Evolutionary conservation across 1,140 invertebrate species (phyloP), one percentile per base, ranked within the genome.

Genomic region (Meloidogyne exigua): DNA sequence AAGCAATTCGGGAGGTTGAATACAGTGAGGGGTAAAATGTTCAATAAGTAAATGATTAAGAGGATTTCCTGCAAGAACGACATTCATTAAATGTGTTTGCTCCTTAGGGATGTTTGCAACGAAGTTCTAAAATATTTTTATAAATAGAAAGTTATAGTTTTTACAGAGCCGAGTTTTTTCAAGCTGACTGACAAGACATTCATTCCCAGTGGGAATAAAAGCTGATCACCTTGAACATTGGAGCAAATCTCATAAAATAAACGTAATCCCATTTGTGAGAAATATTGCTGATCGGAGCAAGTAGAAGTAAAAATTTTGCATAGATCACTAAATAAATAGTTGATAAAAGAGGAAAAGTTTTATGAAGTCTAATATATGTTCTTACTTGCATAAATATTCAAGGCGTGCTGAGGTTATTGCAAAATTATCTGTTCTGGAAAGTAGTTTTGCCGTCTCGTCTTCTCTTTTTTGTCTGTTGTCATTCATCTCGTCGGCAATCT

Each of bases 1-100:
- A 66, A 79, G 78, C 67, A 71, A 44, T 26, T 69, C 75, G 25
- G 68, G 64, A 7, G 72, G 72, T 18, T 42, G 64, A 0, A 81
- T 78, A 66, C 80, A 75, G 39, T 82, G 81, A 9, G 80, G 80
- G 28, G 80, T 82, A 64, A 81, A 81, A 44, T 76, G 63, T 44
- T 75, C 49, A 26, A 73, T 21, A 2, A 80, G 39, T 23, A 80
- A 64, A 42, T 80, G 69, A 42, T 81, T 77, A 39, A 81, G 49
- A 13, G 80, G 80, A 25, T 80, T 65, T 25, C 78, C 80, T n/a
- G 71, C 42, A n/a, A 81, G 49, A 15, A 81, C 80, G 11, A 80
- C 42, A 21, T 66, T 65, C 72, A 81, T 68, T 36, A 81, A 42
- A 25, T 78, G 79, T 12, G 77, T 39, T 65, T 81, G 80, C 42